phyloP scores from a whole-genome alignment of 2,113 vertebrate genomes.

The Silurus meridionalis region DNA sequence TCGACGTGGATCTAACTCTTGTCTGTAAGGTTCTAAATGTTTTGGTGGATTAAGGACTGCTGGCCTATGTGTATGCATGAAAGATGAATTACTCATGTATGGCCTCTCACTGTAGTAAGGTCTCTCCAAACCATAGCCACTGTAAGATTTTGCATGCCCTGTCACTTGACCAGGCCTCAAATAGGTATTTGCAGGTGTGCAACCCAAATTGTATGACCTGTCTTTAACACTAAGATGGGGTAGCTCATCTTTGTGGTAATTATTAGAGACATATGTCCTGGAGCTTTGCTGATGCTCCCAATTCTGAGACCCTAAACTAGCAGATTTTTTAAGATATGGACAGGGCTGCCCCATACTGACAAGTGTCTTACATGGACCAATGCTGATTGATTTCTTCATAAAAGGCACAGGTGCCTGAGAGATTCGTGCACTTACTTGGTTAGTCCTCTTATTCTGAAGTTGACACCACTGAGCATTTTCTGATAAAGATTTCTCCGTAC shows the following conservation, averaged over 20 bases:
- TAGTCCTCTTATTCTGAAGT: conserved; percentile 63
- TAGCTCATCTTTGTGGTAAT: conserved; percentile 69
- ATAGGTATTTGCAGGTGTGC: conserved; percentile 55
- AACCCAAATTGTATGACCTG: conserved; percentile 71
- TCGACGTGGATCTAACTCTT: conserved; percentile 67
- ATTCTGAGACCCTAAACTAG: conserved; percentile 72
- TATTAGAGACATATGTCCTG: conserved; percentile 68
- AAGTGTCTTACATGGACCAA: conserved; percentile 66
- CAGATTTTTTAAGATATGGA: conserved; percentile 73
- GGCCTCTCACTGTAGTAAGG: conserved; percentile 59
- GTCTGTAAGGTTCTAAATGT: conserved; percentile 54
- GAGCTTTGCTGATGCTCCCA: conserved; percentile 74
- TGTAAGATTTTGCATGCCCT: conserved; percentile 59
- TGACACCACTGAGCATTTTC: conserved; percentile 62
- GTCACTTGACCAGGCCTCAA: conserved; percentile 65
- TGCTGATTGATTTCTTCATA: conserved; percentile 74
- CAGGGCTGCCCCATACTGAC: conserved; percentile 62
- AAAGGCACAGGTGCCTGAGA: conserved; percentile 69
- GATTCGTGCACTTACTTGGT: conserved; percentile 70
- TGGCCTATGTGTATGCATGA: conserved; percentile 41
- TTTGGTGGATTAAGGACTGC: conserved; percentile 59
- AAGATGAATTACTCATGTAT: conserved; percentile 63
- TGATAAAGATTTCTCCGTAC: conserved; percentile 54
- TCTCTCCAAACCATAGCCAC: conserved; percentile 64
- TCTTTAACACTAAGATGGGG: conserved; percentile 63